These are phyloP conservation scores for Cyrtodaria siliqua DNA, from an alignment of 2,888 invertebrate species.

Conservation along the genomic window DNA sequence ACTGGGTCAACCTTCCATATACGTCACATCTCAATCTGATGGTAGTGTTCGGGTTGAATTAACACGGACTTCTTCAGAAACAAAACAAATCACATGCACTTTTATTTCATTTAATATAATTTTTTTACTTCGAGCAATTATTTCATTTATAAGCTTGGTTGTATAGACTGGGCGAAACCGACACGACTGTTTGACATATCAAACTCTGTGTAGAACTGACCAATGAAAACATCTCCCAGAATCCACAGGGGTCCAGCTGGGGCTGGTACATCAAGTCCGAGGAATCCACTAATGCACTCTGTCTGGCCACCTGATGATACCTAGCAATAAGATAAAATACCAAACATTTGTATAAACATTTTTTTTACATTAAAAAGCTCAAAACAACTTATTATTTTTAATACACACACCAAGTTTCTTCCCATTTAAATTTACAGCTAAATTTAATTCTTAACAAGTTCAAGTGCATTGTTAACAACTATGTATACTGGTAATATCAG, in stretches of 20 bases:
- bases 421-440: too few relatives aligned
- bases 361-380: not conserved
- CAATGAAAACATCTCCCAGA: constrained; percentile 98
- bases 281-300: constrained; percentile 97
- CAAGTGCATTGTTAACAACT: too few relatives aligned
- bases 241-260: constrained; percentile 99
- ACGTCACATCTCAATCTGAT: too few relatives aligned
- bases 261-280: constrained; percentile 97
- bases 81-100: not conserved
- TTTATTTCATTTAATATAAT: not conserved
- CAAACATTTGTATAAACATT: not conserved
- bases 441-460: too few relatives aligned
- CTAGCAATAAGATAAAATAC: constrained; percentile 67
- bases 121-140: too few relatives aligned
- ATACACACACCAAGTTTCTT: too few relatives aligned
- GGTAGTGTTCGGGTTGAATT: too few relatives aligned
- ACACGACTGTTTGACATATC: constrained; percentile 95
- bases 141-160: too few relatives aligned
- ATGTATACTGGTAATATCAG: too few relatives aligned
- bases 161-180: constrained; percentile 91
- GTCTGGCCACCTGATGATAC: constrained; percentile 90
- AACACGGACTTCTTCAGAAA: too few relatives aligned
- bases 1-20: too few relatives aligned
- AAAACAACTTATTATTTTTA: too few relatives aligned
- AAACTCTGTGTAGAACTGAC: constrained; percentile 97